Percentiles rank a stretch among this genome's conserved stretches.
These are phyloP conservation scores for Mola mola DNA, from an alignment of 2,113 vertebrate species.

Conservation along the genomic window DNA sequence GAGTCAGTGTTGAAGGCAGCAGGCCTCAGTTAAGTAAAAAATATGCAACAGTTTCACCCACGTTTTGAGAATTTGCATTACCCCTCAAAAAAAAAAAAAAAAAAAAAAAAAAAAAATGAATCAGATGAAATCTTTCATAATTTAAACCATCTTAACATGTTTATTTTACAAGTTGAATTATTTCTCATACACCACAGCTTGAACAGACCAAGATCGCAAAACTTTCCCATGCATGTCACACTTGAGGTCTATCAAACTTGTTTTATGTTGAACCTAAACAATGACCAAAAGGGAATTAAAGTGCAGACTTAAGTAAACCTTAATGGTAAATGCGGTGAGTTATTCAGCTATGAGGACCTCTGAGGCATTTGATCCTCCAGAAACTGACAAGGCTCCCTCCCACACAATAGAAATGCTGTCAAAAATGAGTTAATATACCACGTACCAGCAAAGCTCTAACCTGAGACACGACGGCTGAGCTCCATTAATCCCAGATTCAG, in stretches of 20 bases:
- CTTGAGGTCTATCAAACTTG: background rate
- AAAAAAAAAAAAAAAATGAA: too few species aligned
- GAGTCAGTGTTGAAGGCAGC: too few species aligned
- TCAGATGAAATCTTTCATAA: too few species aligned
- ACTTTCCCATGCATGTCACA: background rate
- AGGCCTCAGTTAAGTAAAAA: too few species aligned
- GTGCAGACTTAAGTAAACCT: slow-evolving; percentile 52
- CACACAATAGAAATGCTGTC: too few species aligned
- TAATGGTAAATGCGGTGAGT: slow-evolving; percentile 2
- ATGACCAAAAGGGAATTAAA: slow-evolving; percentile 38
- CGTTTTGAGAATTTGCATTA: too few species aligned
- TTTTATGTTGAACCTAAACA: background rate
- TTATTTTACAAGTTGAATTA: too few species aligned
- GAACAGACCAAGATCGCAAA: background rate
- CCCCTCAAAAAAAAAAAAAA: too few species aligned
- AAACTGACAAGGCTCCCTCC: background rate
- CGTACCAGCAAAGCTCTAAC: background rate
- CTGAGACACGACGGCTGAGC: background rate
- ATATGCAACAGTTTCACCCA: too few species aligned
- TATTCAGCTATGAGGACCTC: background rate
- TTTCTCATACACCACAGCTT: background rate
- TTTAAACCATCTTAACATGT: too few species aligned
- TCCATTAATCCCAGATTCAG: background rate
- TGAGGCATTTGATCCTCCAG: slow-evolving; percentile 4
- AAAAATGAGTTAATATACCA: background rate